phyloP scores from a whole-genome alignment of 2,797 vertebrate genomes.

The Ctenopoma kingsleyae region DNA sequence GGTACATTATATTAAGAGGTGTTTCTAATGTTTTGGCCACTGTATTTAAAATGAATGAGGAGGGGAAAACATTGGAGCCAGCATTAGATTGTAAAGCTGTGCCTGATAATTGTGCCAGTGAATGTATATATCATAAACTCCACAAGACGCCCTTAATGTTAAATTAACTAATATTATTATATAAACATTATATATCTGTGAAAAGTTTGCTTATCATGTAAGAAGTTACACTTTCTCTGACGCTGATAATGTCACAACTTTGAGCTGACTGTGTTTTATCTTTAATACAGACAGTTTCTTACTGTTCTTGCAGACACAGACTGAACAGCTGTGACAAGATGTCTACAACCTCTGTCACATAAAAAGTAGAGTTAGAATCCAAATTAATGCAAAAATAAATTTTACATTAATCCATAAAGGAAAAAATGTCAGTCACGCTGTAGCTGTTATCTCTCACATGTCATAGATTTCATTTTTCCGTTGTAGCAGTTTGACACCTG shows the following conservation, averaged over 20 bases:
- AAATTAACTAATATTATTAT: too few species aligned
- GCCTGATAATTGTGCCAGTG: too few species aligned
- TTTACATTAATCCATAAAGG: constrained; percentile 6
- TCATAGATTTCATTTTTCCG: neutral
- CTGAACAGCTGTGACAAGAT: constrained; percentile 4
- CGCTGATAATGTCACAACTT: neutral
- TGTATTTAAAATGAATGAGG: too few species aligned
- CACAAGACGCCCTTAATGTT: neutral
- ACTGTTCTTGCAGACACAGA: neutral
- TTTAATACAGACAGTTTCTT: neutral
- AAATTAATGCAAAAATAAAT: constrained; percentile 7
- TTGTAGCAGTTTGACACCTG: neutral
- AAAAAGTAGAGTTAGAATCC: constrained; percentile 9
- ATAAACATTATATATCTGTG: too few species aligned
- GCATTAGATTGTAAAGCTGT: too few species aligned
- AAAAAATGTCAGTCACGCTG: neutral
- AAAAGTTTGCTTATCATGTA: too few species aligned
- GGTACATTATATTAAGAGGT: too few species aligned
- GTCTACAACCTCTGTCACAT: neutral
- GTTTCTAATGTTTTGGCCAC: too few species aligned
- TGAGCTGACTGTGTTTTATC: neutral
- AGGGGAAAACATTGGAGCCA: too few species aligned
- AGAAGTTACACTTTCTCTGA: neutral
- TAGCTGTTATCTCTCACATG: neutral
- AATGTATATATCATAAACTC: neutral